Evolutionary conservation across 1,140 invertebrate species (phyloP).

Genomic region (Drosophila jambulina): DNA sequence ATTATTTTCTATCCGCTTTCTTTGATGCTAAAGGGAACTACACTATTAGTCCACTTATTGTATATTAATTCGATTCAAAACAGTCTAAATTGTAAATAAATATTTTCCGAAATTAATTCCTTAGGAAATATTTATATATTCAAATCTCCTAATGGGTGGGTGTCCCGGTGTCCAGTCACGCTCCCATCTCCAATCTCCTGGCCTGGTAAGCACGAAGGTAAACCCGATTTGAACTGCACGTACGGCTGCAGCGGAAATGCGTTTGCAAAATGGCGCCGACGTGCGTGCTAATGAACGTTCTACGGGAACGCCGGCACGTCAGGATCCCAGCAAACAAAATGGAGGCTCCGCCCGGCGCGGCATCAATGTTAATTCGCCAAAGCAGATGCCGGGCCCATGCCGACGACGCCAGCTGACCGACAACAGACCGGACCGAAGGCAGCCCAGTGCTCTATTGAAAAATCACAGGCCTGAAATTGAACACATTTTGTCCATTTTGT

Average conservation of each 20-base stretch:
- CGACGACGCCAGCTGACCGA: slow-evolving; percentile 28
- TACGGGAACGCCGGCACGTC: slow-evolving; percentile 32
- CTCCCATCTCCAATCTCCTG: slow-evolving; percentile 12
- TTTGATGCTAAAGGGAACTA: background rate
- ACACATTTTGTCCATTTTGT: slow-evolving; percentile 82
- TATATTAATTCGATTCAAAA: background rate
- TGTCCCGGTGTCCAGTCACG: background rate
- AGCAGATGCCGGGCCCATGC: slow-evolving; percentile 59
- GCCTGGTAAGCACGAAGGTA: slow-evolving; percentile 1
- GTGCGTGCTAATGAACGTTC: slow-evolving; percentile 79
- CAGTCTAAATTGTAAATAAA: background rate
- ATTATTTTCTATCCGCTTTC: too few species aligned
- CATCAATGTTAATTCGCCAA: slow-evolving; percentile 81
- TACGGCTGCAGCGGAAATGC: slow-evolving; percentile 75
- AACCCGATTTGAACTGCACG: slow-evolving; percentile 56
- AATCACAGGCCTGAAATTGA: slow-evolving; percentile 82
- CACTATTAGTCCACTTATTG: background rate
- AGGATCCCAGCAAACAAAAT: slow-evolving; percentile 61
- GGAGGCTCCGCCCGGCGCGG: slow-evolving; percentile 38
- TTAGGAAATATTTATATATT: background rate
- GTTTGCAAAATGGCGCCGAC: slow-evolving; percentile 81
- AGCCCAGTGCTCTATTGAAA: slow-evolving; percentile 68
- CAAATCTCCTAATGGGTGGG: background rate
- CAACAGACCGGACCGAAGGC: slow-evolving; percentile 1
- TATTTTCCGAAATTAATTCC: background rate